Base-by-base conservation (phyloP, 2,888 invertebrate genomes). In the Hirtodrosophila confusa region DNA sequence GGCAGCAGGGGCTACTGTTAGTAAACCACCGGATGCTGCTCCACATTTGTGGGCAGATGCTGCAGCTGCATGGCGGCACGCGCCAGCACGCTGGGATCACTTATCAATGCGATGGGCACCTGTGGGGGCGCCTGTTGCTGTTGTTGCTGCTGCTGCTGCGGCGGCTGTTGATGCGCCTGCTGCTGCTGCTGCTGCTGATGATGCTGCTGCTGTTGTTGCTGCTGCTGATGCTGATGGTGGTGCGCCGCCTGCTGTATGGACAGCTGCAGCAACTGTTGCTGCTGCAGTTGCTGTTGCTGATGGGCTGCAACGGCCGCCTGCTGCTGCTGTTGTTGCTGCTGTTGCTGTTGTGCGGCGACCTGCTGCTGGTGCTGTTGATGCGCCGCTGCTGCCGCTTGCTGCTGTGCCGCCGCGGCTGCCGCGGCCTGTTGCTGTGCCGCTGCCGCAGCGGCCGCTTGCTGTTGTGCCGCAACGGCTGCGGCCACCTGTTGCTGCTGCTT, bases 21-120 rank as follows among this genome's bases (percentile, higher is more conserved):
- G 88, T 91, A 91, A 74, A 91, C 91, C 71, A 91, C 91, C 50
- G 91, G 91, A 84, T 91, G 91, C 64, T 91, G 91, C 61, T 91
- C 91, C 35, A 91, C 91, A 74, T 90, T 91, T 48, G 89, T 83
- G 62, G 91, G 91, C 79, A 91, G 80, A 82, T 91, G 91, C 69
- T 91, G 91, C 63, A 91, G 64, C 76, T 91, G 91, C 88, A 91
- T 91, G 60, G 91, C 90, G 39, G 91, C 91, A n/a, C 91, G 88
- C 27, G 91, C 91, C 80, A 91, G 72, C 45, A 89, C 89, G 68
- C 90, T 88, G 7, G 91, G 90, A 86, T 91, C 91, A 58, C 89
- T 84, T 74, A 91, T 91, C 58, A 91, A 78, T 58, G 91, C 90
- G 57, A 91, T 90, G 50, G 91, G 91, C 84, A 90, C 90, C 83